Evolutionary conservation across 1,140 invertebrate species (phyloP).

Genomic region (Rhyacophila brunnea): DNA sequence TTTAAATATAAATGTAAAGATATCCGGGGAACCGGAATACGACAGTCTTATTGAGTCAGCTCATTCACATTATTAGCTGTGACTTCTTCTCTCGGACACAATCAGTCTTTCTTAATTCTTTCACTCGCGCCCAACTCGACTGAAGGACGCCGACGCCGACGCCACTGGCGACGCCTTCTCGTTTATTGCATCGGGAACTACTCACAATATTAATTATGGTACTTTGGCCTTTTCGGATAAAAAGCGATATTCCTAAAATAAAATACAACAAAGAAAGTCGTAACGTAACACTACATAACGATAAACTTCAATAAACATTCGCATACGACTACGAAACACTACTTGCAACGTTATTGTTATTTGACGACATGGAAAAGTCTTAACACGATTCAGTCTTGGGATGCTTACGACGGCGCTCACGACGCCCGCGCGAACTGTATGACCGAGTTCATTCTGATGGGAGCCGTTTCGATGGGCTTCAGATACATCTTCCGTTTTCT

Average conservation of each 20-base stretch:
- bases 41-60: constrained; percentile 12
- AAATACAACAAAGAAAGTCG: not conserved
- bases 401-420: constrained; percentile 40
- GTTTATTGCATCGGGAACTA: not conserved
- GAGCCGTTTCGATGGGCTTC: constrained; percentile 61
- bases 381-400: constrained; percentile 17
- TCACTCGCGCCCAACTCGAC: not conserved
- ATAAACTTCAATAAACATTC: not conserved
- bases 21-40: constrained; percentile 5
- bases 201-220: not conserved
- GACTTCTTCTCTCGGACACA: constrained; percentile 8
- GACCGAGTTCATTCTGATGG: constrained; percentile 70
- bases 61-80: constrained; percentile 8
- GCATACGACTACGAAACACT: not conserved
- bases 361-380: constrained; percentile 3
- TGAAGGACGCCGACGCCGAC: no score
- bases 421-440: constrained; percentile 78
- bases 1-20: not conserved
- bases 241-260: not conserved
- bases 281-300: constrained; percentile 2
- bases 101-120: constrained; percentile 20
- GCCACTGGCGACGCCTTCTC: no score
- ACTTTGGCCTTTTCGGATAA: constrained; percentile 2
- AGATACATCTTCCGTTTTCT: constrained; percentile 79
- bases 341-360: not conserved